Percentiles rank a stretch among this genome's conserved stretches.
Evolutionary conservation across 2,113 vertebrate species (phyloP).

Genomic region (Hemichromis elongatus): DNA sequence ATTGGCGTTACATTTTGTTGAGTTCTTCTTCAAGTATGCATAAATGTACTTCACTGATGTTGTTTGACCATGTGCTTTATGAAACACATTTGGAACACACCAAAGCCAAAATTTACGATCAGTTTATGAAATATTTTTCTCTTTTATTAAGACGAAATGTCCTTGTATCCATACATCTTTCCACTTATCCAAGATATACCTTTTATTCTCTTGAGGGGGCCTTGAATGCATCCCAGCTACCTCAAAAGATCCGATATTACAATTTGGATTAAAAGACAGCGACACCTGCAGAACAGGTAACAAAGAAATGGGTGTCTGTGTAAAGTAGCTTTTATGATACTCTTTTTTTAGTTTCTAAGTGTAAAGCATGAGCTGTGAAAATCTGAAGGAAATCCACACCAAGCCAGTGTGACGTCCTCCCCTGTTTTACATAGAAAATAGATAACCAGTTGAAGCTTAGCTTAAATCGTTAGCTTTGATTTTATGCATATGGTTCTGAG

Average conservation of each 20-base stretch:
- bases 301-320: neutral
- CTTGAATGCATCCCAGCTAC: neutral
- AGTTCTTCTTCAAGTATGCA: neutral
- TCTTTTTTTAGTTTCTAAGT: neutral
- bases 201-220: neutral
- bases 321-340: neutral
- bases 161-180: neutral
- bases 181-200: neutral
- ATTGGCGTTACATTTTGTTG: neutral
- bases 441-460: neutral
- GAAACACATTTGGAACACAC: neutral
- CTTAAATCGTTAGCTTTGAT: neutral
- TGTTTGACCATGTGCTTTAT: neutral
- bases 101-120: neutral
- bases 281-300: neutral
- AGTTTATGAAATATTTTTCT: neutral
- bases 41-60: too few relatives aligned
- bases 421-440: neutral
- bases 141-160: neutral
- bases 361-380: neutral
- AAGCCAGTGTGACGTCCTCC: neutral
- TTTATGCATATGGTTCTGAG: neutral
- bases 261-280: neutral
- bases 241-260: fast-evolving
- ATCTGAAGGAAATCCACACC: neutral